Percentiles rank a stretch among this genome's conserved stretches.
Conservation (phyloP, 1,140 invertebrate species). For the Calycopis cecrops region DNA sequence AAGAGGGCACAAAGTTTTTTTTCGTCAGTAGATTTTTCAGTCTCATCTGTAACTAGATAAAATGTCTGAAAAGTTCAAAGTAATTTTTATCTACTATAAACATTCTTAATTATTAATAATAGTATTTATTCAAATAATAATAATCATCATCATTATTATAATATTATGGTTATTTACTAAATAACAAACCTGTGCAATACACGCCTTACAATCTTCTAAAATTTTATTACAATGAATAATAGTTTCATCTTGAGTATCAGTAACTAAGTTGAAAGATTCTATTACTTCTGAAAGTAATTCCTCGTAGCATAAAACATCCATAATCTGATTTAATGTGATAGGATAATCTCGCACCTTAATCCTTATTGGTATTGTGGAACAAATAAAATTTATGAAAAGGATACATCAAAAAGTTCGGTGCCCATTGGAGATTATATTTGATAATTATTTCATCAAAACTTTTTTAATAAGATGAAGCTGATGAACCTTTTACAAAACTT, state of each 20-base stretch:
- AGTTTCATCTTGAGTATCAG: conserved; percentile 24
- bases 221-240: conserved; percentile 28
- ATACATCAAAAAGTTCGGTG: not conserved
- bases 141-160: too few relatives aligned
- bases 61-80: conserved; percentile 39
- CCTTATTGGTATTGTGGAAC: conserved; percentile 9
- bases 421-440: too few relatives aligned
- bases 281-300: conserved; percentile 33
- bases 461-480: too few relatives aligned
- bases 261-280: conserved; percentile 13
- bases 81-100: too few relatives aligned
- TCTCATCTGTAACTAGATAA: conserved; percentile 23
- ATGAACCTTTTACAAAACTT: too few relatives aligned
- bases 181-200: conserved; percentile 38
- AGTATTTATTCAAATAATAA: too few relatives aligned
- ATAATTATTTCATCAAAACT: too few relatives aligned
- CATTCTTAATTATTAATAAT: too few relatives aligned
- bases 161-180: too few relatives aligned
- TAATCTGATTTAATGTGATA: conserved; percentile 20
- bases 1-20: conserved; percentile 16
- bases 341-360: not conserved
- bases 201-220: conserved; percentile 39
- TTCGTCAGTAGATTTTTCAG: not conserved
- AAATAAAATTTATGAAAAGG: conserved; percentile 15
- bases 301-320: conserved; percentile 34